Conservation (phyloP, 2,888 invertebrate species). For the Troides aeacus region DNA sequence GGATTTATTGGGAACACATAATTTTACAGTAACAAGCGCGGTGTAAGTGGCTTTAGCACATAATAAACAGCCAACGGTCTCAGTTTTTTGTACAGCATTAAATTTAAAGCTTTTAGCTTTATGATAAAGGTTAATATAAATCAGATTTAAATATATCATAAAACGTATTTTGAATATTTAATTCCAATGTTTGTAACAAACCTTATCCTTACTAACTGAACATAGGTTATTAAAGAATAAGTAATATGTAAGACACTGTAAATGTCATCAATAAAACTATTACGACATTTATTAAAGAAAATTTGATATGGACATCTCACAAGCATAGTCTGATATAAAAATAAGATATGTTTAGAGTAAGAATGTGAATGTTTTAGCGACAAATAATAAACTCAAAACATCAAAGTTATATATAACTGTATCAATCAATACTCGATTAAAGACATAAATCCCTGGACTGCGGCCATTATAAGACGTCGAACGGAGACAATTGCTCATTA, state of each 20-base stretch:
- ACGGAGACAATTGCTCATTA: slow-evolving; percentile 44
- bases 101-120: background rate
- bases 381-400: background rate
- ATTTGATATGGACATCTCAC: no score
- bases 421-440: slow-evolving; percentile 1
- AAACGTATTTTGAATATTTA: background rate
- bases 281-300: no score
- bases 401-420: background rate
- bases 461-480: slow-evolving; percentile 20
- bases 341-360: background rate
- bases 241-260: no score
- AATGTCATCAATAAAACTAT: no score
- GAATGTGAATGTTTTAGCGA: background rate
- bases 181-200: background rate
- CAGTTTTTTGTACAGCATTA: background rate
- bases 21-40: slow-evolving; percentile 11
- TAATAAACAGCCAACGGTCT: background rate
- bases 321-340: no score
- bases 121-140: background rate
- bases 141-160: background rate
- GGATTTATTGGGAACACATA: slow-evolving; percentile 17
- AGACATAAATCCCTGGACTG: background rate
- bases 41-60: slow-evolving; percentile 2
- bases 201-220: no score
- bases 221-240: no score